These are phyloP conservation scores for Geodia barretti DNA, from an alignment of 37 sponge, comb jelly and placozoan species.

Conservation along the genomic window DNA sequence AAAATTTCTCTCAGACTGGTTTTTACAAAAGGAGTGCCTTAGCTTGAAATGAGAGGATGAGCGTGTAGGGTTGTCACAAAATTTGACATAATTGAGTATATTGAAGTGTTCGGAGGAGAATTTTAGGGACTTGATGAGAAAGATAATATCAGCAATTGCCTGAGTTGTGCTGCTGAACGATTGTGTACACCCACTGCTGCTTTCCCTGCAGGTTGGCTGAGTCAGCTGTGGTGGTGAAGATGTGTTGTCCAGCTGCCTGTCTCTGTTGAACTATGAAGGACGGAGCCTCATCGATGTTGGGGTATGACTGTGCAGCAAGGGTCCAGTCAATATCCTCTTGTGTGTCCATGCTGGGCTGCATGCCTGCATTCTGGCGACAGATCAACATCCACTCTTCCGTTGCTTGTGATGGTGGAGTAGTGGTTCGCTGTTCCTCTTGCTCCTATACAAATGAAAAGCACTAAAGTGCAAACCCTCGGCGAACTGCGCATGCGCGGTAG, in stretches of 20 bases:
- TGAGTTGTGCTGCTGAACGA: conserved; percentile 31
- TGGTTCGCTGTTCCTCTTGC: not conserved
- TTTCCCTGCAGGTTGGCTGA: conserved; percentile 28
- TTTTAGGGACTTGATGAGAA: no score
- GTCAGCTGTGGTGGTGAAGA: conserved; percentile 32
- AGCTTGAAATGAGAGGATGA: no score
- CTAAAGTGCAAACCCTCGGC: no score
- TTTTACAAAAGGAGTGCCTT: no score
- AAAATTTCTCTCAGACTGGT: no score
- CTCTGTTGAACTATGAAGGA: conserved; percentile 4
- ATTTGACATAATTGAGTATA: no score
- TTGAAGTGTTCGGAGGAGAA: no score
- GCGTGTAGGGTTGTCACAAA: no score
- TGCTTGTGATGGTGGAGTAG: conserved; percentile 11
- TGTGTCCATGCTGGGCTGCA: not conserved
- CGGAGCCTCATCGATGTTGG: conserved; percentile 5
- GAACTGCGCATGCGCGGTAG: no score
- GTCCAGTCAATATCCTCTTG: conserved; percentile 29
- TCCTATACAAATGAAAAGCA: conserved; percentile 3
- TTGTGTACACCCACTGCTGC: conserved; percentile 38
- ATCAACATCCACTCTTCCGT: conserved; percentile 57
- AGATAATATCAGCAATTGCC: no score
- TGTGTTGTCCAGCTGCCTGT: not conserved
- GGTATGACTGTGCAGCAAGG: conserved; percentile 2
- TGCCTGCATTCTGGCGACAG: conserved; percentile 18